Evolutionary conservation across 2,113 vertebrate genomes (phyloP).

Genomic region (Leucosticte australis): DNA sequence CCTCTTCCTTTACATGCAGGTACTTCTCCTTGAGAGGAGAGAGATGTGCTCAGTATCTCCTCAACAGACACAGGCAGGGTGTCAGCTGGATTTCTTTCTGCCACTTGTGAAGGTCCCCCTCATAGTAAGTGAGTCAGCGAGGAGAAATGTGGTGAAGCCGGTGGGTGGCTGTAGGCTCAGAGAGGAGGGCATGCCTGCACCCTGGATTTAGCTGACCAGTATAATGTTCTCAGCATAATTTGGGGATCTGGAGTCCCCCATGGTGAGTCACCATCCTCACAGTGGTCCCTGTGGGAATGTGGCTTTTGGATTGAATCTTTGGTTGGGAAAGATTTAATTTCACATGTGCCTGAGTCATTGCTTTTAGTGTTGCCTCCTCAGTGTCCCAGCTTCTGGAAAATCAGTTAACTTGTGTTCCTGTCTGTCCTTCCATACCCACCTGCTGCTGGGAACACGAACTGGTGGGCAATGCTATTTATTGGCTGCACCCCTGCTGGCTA

Average conservation of each 20-base stretch:
- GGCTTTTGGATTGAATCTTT: not conserved
- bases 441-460: fast-evolving
- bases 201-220: not conserved
- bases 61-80: not conserved
- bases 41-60: not conserved
- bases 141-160: not conserved
- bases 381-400: not conserved
- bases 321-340: not conserved
- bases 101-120: not conserved
- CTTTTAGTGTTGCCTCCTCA: not conserved
- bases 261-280: not conserved
- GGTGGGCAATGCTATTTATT: not conserved
- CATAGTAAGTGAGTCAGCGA: not conserved
- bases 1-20: not conserved
- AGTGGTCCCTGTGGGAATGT: not conserved
- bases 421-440: not conserved
- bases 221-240: not conserved
- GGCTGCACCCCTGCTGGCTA: not conserved
- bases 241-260: not conserved
- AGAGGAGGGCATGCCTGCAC: not conserved
- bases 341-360: not conserved
- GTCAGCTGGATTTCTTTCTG: not conserved
- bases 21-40: not conserved
- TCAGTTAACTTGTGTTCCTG: not conserved
- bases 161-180: not conserved